Evolutionary conservation across 2,888 invertebrate genomes (phyloP).

Genomic region (Ischnus inquisitorius): DNA sequence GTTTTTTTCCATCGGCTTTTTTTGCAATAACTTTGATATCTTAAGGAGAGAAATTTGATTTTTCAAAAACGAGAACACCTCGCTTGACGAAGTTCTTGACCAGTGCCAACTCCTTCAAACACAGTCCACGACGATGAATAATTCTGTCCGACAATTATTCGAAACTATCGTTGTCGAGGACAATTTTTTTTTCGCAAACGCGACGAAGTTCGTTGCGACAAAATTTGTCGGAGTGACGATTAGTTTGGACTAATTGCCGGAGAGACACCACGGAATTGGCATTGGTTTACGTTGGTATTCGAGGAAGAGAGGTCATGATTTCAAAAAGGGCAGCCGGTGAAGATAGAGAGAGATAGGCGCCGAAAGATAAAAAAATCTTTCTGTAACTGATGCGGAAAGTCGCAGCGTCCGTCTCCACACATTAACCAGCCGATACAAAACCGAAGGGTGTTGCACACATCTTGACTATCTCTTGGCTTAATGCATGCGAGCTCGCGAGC

Average conservation of each 20-base stretch:
- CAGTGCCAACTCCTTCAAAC: constrained; percentile 19
- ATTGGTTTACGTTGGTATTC: constrained; percentile 31
- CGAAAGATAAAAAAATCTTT: constrained; percentile 17
- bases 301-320: constrained; percentile 29
- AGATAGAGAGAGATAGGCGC: constrained; percentile 29
- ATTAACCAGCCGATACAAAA: constrained; percentile 9
- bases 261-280: constrained; percentile 5
- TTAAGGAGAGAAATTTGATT: constrained; percentile 23
- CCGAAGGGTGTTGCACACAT: constrained; percentile 18
- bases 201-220: not conserved
- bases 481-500: constrained; percentile 14
- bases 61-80: constrained; percentile 14
- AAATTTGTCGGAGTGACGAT: not conserved
- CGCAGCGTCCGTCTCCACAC: constrained; percentile 22
- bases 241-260: not conserved
- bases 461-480: not conserved
- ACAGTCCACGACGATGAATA: not conserved
- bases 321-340: constrained; percentile 29
- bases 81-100: constrained; percentile 32
- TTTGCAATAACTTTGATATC: constrained; percentile 4
- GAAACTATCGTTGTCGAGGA: not conserved
- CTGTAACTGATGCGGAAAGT: constrained; percentile 22
- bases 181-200: not conserved
- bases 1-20: not conserved
- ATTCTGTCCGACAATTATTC: not conserved